Percentiles rank a stretch among this genome's conserved stretches.
Conservation (phyloP, 2,888 invertebrate species). For the Aphidius colemani region DNA sequence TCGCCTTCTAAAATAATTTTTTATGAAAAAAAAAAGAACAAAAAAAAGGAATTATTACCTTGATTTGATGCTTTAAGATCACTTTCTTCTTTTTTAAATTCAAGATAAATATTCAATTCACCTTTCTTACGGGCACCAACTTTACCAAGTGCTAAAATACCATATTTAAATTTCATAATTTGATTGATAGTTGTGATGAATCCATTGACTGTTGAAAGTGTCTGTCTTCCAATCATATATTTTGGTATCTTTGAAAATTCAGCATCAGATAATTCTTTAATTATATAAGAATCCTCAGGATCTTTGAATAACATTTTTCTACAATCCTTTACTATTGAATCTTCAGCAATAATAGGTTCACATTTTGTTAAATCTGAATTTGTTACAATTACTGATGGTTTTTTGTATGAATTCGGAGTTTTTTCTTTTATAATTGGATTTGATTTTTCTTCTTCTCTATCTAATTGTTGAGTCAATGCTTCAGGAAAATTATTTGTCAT, state of each 20-base stretch:
- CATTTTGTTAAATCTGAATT: background rate
- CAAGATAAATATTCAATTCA: constrained; percentile 47
- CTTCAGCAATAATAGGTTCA: constrained; percentile 2
- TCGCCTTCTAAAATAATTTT: constrained; percentile 42
- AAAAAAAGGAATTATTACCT: constrained; percentile 1
- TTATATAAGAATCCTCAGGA: constrained; percentile 34
- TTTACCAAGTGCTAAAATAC: constrained; percentile 46
- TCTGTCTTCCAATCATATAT: constrained; percentile 51
- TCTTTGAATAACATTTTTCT: constrained; percentile 49
- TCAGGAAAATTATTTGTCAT: constrained; percentile 44
- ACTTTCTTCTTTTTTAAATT: constrained; percentile 46
- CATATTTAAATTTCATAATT: constrained; percentile 50
- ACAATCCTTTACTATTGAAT: constrained; percentile 39
- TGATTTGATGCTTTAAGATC: constrained; percentile 32
- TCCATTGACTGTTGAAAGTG: constrained; percentile 42
- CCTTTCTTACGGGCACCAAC: constrained; percentile 50
- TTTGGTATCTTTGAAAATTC: constrained; percentile 51
- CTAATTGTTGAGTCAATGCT: constrained; percentile 31
- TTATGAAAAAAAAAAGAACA: background rate
- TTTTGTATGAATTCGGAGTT: background rate
- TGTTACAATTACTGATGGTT: background rate
- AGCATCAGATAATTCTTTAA: constrained; percentile 35
- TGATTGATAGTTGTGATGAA: constrained; percentile 46
- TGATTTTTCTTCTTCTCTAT: background rate
- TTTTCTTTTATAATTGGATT: background rate